phyloP scores from a whole-genome alignment of 2,888 invertebrate species.

The Drosophila lutescens region DNA sequence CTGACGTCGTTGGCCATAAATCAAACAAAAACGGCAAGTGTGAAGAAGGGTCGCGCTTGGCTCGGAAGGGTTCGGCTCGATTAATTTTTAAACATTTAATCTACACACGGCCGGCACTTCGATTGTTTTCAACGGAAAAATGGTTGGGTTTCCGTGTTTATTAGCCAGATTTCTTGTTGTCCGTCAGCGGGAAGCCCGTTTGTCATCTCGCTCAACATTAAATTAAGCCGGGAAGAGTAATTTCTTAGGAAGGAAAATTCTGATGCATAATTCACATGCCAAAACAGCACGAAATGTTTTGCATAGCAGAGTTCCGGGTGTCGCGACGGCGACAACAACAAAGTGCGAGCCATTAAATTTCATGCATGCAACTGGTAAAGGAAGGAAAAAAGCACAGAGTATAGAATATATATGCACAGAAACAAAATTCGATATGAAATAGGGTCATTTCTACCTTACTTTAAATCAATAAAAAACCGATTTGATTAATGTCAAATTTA shows the following conservation, averaged over 20 bases:
- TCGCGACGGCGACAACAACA: conserved; percentile 72
- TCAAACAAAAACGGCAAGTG: conserved; percentile 50
- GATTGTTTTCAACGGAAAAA: not conserved
- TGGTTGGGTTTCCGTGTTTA: conserved; percentile 8
- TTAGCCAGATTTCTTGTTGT: conserved; percentile 30
- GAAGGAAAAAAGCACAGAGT: conserved; percentile 2
- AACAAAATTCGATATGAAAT: too few relatives aligned
- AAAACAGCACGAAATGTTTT: conserved; percentile 75
- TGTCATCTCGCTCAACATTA: conserved; percentile 59
- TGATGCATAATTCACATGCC: conserved; percentile 77
- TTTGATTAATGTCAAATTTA: too few relatives aligned
- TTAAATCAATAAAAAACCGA: too few relatives aligned
- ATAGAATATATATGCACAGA: conserved; percentile 33
- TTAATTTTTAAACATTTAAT: conserved; percentile 63
- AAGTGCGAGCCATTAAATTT: conserved; percentile 80
- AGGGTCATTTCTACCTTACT: too few relatives aligned
- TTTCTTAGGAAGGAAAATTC: conserved; percentile 42
- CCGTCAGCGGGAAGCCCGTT: conserved; percentile 30
- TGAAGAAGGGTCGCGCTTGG: conserved; percentile 15
- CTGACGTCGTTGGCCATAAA: conserved; percentile 56
- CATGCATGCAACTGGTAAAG: conserved; percentile 75
- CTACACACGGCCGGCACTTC: conserved; percentile 25
- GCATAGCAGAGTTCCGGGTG: conserved; percentile 45
- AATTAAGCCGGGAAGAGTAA: conserved; percentile 57
- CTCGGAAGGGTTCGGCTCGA: conserved; percentile 31